Evolutionary conservation across 2,113 vertebrate genomes (phyloP).

Genomic region (Rattus rattus): DNA sequence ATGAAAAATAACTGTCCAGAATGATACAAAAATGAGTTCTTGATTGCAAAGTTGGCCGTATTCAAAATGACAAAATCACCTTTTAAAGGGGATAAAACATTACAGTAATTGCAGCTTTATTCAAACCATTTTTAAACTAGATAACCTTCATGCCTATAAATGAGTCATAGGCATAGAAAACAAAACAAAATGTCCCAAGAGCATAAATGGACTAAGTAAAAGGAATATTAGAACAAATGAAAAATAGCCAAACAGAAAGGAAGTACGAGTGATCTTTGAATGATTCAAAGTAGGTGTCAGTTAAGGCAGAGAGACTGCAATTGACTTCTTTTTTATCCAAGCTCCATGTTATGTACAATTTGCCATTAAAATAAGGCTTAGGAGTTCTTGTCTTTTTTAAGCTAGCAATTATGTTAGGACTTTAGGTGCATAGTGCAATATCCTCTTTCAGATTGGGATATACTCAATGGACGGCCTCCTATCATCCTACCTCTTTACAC

Average conservation of each 20-base stretch:
- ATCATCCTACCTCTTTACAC: neutral
- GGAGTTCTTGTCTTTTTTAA: no score
- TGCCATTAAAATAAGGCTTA: neutral
- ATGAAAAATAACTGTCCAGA: slow-evolving; percentile 14
- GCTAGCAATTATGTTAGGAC: slow-evolving; percentile 10
- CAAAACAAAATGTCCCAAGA: neutral
- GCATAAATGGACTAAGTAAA: neutral
- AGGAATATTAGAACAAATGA: neutral
- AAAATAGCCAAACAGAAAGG: neutral
- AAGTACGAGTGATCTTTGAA: neutral
- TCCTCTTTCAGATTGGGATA: neutral
- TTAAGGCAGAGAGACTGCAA: neutral
- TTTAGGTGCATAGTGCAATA: neutral
- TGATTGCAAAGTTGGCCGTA: slow-evolving; percentile 60
- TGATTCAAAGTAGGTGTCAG: neutral
- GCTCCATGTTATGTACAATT: neutral
- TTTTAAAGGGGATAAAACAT: slow-evolving; percentile 9
- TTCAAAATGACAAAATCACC: slow-evolving; percentile 64
- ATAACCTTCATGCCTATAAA: slow-evolving; percentile 8
- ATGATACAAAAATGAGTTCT: slow-evolving; percentile 42
- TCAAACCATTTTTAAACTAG: neutral
- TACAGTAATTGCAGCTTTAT: neutral
- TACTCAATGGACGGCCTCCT: neutral
- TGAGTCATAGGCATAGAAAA: neutral
- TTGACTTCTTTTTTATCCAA: neutral